Percentiles rank a stretch among this genome's conserved stretches.
These are phyloP conservation scores for Notarius lentiginosus DNA, from an alignment of 2,113 vertebrate genomes.

Conservation along the genomic window DNA sequence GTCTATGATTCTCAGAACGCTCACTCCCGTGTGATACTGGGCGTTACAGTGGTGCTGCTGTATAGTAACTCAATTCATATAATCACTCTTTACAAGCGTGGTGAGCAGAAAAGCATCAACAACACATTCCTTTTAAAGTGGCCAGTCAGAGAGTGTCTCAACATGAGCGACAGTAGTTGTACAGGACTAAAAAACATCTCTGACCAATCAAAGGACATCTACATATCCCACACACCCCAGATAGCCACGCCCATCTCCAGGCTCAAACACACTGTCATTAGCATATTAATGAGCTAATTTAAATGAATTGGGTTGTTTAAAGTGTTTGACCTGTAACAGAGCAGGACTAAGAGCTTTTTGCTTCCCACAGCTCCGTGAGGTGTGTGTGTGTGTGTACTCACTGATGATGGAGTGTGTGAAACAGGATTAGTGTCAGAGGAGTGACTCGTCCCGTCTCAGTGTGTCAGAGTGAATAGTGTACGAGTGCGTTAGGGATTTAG, in stretches of 20 bases:
- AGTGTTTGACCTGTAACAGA: not conserved
- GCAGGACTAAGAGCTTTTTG: not conserved
- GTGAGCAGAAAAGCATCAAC: too few species aligned
- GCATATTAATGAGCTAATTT: not conserved
- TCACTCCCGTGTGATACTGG: too few species aligned
- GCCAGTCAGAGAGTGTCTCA: not conserved
- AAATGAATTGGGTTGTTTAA: not conserved
- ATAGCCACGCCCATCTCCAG: not conserved
- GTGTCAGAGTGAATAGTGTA: conserved; percentile 74
- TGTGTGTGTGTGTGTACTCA: not conserved
- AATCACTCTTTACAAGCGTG: too few species aligned
- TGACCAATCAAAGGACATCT: not conserved
- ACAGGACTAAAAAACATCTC: not conserved
- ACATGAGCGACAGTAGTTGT: not conserved
- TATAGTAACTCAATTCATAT: too few species aligned
- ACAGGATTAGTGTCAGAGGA: conserved; percentile 71
- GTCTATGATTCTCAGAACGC: too few species aligned
- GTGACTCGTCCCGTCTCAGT: conserved; percentile 72
- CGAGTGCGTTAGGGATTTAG: conserved; percentile 70
- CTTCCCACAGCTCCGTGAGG: not conserved
- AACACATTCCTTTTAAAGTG: too few species aligned
- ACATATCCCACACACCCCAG: not conserved
- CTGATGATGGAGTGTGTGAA: conserved; percentile 32
- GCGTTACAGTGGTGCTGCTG: too few species aligned
- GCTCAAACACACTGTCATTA: not conserved